Evolutionary conservation across 2,113 vertebrate genomes (phyloP), one percentile per base, ranked within the genome.

Genomic region (Nesoenas mayeri): DNA sequence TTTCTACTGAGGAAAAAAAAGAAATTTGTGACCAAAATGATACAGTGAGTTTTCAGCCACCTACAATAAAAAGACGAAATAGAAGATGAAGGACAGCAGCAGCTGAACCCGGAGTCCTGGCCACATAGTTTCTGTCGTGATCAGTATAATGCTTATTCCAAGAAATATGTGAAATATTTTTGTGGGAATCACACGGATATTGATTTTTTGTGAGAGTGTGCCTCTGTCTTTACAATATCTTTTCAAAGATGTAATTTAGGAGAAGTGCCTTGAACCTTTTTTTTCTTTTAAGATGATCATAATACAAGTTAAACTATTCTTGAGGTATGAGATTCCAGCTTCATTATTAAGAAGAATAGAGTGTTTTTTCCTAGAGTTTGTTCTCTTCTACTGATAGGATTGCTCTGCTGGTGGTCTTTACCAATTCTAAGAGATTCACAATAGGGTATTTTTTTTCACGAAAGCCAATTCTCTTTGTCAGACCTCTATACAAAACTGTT

Each of bases 1-100:
- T 89, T 92, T 75, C 64, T 38, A 34, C 42, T 60, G 44, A 62
- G 26, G 51, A 12, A 53, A 77, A 82, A 50, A 57, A 31, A 47
- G 32, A 80, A 31, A 85, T 79, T 64, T 96, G 31, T 75, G 53
- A 85, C 61, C 60, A 91, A 83, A 89, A 94, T 85, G 83, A 96
- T 85, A 96, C 66, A 96, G 93, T 54, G 89, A 96, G 92, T 94
- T 92, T 78, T 97, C 96, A 96, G 85, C 88, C 62, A 85, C 61
- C 50, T 36, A 18, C 51, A 90, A 93, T 53, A 91, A 80, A 91
- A 93, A 94, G 77, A 64, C 54, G 26, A 94, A 94, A 57, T 48
- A 88, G 54, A 80, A 73, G 31, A 84, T 92, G 74, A 80, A 58
- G 65, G 85, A 67, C 22, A 8, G 67, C 82, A 92, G 62, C 79